A percentile compares a stretch with the other conserved stretches of the same genome.
Conservation (phyloP, 2,888 invertebrate species). For the Mycalesis mineus region DNA sequence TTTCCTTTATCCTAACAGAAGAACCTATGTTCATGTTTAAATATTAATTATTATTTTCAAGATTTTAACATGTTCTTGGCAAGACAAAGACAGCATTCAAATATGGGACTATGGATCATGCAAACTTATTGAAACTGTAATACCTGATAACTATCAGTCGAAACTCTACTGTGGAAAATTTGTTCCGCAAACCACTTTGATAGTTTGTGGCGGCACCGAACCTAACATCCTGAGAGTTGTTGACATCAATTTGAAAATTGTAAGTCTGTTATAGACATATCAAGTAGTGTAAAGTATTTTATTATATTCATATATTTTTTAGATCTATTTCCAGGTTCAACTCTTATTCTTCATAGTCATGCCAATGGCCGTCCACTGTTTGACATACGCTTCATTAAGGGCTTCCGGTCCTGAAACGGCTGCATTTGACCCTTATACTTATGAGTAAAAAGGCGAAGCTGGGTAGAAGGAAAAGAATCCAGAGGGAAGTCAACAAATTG, state of each 20-base stretch:
- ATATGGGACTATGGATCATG: slow-evolving; percentile 83
- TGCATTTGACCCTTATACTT: too few relatives aligned
- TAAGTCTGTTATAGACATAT: slow-evolving; percentile 42
- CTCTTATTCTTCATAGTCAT: too few relatives aligned
- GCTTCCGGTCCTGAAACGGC: too few relatives aligned
- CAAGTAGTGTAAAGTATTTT: neutral
- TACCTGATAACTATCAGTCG: slow-evolving; percentile 71
- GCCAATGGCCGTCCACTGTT: too few relatives aligned
- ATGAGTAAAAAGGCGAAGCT: too few relatives aligned
- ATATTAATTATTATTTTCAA: slow-evolving; percentile 39
- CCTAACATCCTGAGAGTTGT: slow-evolving; percentile 79
- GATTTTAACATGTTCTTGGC: slow-evolving; percentile 83
- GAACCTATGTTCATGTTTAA: too few relatives aligned
- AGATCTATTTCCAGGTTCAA: too few relatives aligned
- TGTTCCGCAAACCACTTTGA: slow-evolving; percentile 72
- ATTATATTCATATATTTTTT: too few relatives aligned
- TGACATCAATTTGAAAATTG: slow-evolving; percentile 77
- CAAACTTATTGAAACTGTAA: slow-evolving; percentile 77
- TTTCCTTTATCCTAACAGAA: too few relatives aligned
- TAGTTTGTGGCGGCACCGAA: slow-evolving; percentile 81
- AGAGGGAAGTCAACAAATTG: too few relatives aligned
- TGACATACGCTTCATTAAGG: too few relatives aligned
- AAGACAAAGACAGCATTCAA: slow-evolving; percentile 79
- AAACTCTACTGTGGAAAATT: slow-evolving; percentile 81
- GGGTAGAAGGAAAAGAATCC: too few relatives aligned